A percentile compares a stretch with the other conserved stretches of the same genome.
Evolutionary conservation across 1,140 invertebrate genomes (phyloP).

Genomic region (Physella acuta): DNA sequence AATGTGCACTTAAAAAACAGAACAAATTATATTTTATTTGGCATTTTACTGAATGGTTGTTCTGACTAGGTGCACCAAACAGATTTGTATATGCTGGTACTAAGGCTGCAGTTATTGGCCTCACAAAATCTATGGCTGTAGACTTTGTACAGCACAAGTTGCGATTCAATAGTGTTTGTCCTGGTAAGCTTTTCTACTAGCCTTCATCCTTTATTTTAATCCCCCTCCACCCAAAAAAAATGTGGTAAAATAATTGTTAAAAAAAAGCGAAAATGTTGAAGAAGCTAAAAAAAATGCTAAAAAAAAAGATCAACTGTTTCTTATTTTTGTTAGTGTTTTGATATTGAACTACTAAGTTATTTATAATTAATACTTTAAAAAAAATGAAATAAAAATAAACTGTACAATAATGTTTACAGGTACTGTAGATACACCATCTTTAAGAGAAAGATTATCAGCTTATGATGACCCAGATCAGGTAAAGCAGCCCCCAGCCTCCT

Average conservation of each 20-base stretch:
- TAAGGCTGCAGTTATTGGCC: slow-evolving; percentile 61
- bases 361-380: too few relatives aligned
- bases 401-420: too few relatives aligned
- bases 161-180: slow-evolving; percentile 58
- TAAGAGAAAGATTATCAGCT: slow-evolving; percentile 49
- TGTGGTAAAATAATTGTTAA: not conserved
- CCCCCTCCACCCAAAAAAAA: not conserved
- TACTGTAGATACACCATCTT: slow-evolving; percentile 55
- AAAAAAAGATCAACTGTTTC: too few relatives aligned
- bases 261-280: not conserved
- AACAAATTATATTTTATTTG: too few relatives aligned
- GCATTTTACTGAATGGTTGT: too few relatives aligned
- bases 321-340: too few relatives aligned
- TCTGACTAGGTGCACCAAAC: slow-evolving; percentile 47
- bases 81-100: slow-evolving; percentile 59
- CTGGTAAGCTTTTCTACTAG: slow-evolving; percentile 44
- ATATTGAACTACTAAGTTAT: too few relatives aligned
- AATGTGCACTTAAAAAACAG: too few relatives aligned
- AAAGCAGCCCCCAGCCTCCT: not conserved
- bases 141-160: slow-evolving; percentile 57
- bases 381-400: too few relatives aligned
- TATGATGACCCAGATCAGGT: slow-evolving; percentile 48
- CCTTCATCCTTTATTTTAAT: too few relatives aligned
- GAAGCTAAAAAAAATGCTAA: too few relatives aligned
- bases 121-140: slow-evolving; percentile 60